Base-by-base conservation (phyloP, 2,113 vertebrate genomes). In the Grus americana region DNA sequence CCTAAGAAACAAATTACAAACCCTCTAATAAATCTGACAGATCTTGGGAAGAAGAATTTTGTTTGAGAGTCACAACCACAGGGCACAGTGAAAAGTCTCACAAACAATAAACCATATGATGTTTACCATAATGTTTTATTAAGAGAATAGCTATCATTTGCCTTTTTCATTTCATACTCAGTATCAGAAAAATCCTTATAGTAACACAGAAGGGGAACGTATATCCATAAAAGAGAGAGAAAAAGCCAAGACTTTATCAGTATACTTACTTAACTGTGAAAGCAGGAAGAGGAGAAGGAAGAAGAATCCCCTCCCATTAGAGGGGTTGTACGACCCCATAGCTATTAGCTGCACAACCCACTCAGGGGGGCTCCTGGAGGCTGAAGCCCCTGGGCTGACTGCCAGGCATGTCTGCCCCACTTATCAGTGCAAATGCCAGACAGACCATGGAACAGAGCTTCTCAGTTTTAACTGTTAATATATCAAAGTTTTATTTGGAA, bases 371-470 rank as follows among this genome's bases (percentile, higher is more conserved):
- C 6, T 95, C 68, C 3, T 3, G 79, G 73, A 59, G 74, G 74
- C 63, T 90, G 74, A 82, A 92, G 78, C 42, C 86, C 90, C 54
- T n/a, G 88, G 95, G 95, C 92, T 88, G 86, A 49, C 38, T 72
- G 95, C 96, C 92, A 95, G 86, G 62, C 62, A 44, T 79, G 89
- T 91, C 95, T 92, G 96, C 74, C 92, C 90, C 95, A 97, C 91
- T 95, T 87, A 93, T 29, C 91, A 59, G 66, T 47, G 59, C 80
- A 85, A 96, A 89, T 29, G 79, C 90, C 88, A 95, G 92, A 94
- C 93, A 88, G 55, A 82, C 38, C 85, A 87, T 18, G 47, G 76
- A 88, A 94, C 15, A 5, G 15, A 91, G 74, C 62, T 82, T 79
- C 92, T 76, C 92, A 40, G 54, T 58, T 95, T 82, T 92, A 84